Base-by-base conservation (phyloP, 2,888 invertebrate genomes). In the Mellilla xanthometata region DNA sequence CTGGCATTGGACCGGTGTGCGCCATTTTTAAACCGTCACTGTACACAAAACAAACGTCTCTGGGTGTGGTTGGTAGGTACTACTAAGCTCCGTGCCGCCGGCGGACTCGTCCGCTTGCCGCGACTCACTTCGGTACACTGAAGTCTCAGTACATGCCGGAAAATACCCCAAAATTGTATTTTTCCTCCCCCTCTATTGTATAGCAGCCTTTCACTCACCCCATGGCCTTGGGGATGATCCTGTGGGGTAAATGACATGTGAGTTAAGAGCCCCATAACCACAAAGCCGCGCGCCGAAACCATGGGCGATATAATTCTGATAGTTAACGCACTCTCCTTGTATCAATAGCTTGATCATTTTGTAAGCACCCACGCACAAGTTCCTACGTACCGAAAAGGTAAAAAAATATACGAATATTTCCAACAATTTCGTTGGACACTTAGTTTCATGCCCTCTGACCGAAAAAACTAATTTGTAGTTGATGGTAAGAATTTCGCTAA, bases 61-160 rank as follows among this genome's bases (percentile, higher is more conserved):
- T 27, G 36, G 36, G 36, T 28, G 36, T 36, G 36, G 36, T 28
- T 36, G 15, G n/a, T n/a, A n/a, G n/a, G n/a, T n/a, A n/a, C n/a
- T n/a, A n/a, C n/a, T 27, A 15, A 19, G 10, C 2, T 2, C 8
- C 9, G 3, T 11, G 15, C 13, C 9, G n/a, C 5, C 3, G 15
- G 8, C 12, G 2, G 6, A 24, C 9, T 6, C 36, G 36, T n/a
- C 13, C 36, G 36, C 8, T 4, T 27, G 8, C 11, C 36, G 5
- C 36, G 27, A 19, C 15, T 5, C 27, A 8, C 27, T 11, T 27
- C 36, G 36, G 27, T 1, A 28, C 5, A 36, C 36, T 36, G 12
- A 36, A 36, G 36, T 10, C 8, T 19, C 10, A 11, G 11, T 19
- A 13, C 8, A 19, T 28, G 36, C 19, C 36, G 19, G 27, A 9